phyloP scores from a whole-genome alignment of 2,797 vertebrate species.

The Apogon hyalosoma region DNA sequence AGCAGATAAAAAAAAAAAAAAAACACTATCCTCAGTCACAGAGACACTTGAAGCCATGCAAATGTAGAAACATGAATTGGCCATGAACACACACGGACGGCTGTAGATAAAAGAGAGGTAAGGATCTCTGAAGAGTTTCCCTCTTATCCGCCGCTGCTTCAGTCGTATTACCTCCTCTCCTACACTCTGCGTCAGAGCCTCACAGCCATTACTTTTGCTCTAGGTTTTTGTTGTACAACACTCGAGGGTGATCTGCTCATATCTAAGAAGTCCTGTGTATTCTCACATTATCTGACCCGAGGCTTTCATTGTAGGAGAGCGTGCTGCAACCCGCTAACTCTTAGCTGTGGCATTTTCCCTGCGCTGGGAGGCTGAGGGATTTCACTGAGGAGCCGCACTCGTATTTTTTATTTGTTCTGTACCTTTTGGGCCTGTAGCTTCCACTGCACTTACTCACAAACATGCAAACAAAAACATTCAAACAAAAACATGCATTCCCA shows the following conservation, averaged over 20 bases:
- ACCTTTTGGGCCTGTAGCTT: slow-evolving; percentile 18
- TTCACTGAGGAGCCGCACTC: slow-evolving; percentile 4
- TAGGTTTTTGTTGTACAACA: slow-evolving; percentile 47
- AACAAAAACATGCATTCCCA: too few species aligned
- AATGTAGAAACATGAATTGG: too few species aligned
- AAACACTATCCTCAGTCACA: too few species aligned
- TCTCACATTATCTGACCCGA: slow-evolving; percentile 51
- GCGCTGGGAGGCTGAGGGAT: slow-evolving; percentile 24
- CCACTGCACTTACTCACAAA: slow-evolving; percentile 10
- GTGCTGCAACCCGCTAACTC: slow-evolving; percentile 28
- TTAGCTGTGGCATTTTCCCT: slow-evolving; percentile 22
- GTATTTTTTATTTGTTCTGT: slow-evolving; percentile 8
- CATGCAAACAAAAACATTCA: background rate
- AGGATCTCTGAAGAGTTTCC: slow-evolving; percentile 36
- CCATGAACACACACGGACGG: slow-evolving; percentile 3
- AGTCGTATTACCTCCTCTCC: slow-evolving; percentile 17
- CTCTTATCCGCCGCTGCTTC: slow-evolving; percentile 18
- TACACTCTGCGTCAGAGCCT: slow-evolving; percentile 31
- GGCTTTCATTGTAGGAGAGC: slow-evolving; percentile 40
- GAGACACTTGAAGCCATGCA: too few species aligned
- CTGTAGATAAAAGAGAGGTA: slow-evolving; percentile 10
- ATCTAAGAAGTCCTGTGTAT: slow-evolving; percentile 40
- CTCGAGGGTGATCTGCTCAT: slow-evolving; percentile 38
- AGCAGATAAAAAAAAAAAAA: too few species aligned
- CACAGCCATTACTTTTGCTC: slow-evolving; percentile 13